phyloP scores from a whole-genome alignment of 2,797 vertebrate species.

The Synaphobranchus kaupii region DNA sequence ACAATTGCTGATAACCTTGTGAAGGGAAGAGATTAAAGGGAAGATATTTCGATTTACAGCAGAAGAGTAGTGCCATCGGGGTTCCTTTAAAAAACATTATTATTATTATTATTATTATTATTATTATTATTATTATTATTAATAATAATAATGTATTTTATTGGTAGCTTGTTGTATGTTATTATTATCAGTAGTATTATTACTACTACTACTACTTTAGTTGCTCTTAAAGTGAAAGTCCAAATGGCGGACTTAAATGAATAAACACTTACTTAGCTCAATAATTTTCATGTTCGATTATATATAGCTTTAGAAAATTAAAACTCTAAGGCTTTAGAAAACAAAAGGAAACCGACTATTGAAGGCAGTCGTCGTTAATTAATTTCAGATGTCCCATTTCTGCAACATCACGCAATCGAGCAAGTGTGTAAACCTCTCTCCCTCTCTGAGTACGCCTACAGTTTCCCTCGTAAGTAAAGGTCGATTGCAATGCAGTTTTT shows the following conservation, averaged over 20 bases:
- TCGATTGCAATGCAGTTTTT: background rate
- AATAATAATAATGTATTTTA: too few species aligned
- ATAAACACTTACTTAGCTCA: background rate
- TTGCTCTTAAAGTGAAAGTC: background rate
- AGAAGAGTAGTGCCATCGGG: background rate
- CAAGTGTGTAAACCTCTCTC: background rate
- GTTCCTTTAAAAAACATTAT: background rate
- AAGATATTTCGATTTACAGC: conserved; percentile 12
- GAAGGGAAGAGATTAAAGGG: background rate
- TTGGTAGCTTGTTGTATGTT: too few species aligned
- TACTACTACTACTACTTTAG: background rate
- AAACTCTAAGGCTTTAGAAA: background rate
- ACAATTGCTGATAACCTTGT: background rate
- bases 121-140: background rate
- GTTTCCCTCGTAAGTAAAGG: background rate
- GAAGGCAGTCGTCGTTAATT: background rate
- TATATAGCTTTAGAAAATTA: background rate
- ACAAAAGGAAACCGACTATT: background rate
- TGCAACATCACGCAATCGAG: background rate
- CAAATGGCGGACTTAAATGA: background rate
- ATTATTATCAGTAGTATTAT: background rate
- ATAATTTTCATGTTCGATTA: background rate
- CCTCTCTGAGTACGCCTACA: background rate
- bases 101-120: background rate
- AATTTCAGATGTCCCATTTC: background rate